These are phyloP conservation scores for Andinoacara biseriatus DNA, from an alignment of 2,113 vertebrate species.

Conservation along the genomic window DNA sequence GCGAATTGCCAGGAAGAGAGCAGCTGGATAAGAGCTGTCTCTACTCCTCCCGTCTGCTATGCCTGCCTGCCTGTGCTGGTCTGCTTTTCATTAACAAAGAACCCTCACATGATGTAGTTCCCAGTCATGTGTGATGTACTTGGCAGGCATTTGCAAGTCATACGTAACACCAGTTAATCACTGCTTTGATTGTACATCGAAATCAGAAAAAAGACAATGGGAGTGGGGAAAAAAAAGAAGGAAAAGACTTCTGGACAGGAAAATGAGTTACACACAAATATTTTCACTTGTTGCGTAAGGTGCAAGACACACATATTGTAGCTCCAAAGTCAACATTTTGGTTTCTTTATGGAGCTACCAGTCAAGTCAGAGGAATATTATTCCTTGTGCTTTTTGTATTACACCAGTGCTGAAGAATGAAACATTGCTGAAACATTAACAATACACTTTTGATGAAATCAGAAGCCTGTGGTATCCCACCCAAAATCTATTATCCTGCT, in stretches of 20 bases:
- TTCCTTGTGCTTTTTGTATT: neutral
- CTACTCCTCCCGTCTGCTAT: neutral
- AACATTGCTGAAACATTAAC: neutral
- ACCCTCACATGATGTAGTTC: neutral
- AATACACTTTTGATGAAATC: neutral
- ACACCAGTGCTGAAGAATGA: neutral
- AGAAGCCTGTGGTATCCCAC: neutral
- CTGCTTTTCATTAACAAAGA: constrained; percentile 19
- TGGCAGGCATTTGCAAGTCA: neutral
- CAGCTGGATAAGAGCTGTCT: constrained; percentile 21
- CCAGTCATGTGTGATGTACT: neutral
- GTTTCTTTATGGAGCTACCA: neutral
- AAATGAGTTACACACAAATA: neutral
- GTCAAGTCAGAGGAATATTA: neutral
- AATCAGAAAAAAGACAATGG: neutral
- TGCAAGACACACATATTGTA: neutral
- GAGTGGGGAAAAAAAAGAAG: neutral
- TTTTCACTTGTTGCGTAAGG: neutral
- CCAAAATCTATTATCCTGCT: neutral
- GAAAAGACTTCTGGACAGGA: neutral
- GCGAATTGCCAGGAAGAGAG: neutral
- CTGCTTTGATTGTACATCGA: neutral
- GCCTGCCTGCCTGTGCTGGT: neutral
- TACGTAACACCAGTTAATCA: neutral
- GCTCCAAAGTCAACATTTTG: neutral